Evolutionary conservation across 2,797 vertebrate genomes (phyloP).

Genomic region (Acestrorhynchus altus): DNA sequence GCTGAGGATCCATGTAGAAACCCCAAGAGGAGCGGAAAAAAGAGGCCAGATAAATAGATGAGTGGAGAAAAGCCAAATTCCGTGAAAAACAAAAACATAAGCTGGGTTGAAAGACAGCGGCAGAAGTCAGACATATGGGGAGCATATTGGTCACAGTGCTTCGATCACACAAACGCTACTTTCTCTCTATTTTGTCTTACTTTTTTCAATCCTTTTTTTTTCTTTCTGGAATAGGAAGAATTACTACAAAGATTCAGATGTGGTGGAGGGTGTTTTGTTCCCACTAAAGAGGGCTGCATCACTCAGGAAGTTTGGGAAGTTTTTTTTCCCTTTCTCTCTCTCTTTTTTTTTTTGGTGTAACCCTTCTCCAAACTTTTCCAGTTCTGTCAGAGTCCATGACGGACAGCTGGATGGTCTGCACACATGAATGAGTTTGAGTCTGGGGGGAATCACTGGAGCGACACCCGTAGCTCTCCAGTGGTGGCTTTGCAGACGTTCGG

Average conservation of each 20-base stretch:
- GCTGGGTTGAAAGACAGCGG: constrained; percentile 61
- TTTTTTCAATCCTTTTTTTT: constrained; percentile 46
- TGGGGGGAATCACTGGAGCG: constrained; percentile 45
- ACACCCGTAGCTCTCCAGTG: constrained; percentile 51
- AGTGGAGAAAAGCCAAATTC: constrained; percentile 61
- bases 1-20: constrained; percentile 41
- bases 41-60: constrained; percentile 60
- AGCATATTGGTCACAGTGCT: constrained; percentile 73
- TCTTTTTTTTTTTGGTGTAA: neutral
- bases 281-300: constrained; percentile 65
- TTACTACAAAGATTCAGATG: constrained; percentile 72
- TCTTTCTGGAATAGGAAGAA: constrained; percentile 56
- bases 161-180: constrained; percentile 61
- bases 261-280: constrained; percentile 74
- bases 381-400: constrained; percentile 57
- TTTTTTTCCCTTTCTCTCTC: constrained; percentile 55
- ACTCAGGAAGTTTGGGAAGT: constrained; percentile 59
- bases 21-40: constrained; percentile 26
- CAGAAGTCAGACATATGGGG: constrained; percentile 71
- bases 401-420: constrained; percentile 70
- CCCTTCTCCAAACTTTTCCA: constrained; percentile 25
- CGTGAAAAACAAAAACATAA: constrained; percentile 65
- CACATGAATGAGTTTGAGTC: constrained; percentile 66
- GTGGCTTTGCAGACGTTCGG: constrained; percentile 69
- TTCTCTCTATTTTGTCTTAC: constrained; percentile 46